Conservation (phyloP, 2,888 invertebrate genomes). For the Papilio protenor region DNA sequence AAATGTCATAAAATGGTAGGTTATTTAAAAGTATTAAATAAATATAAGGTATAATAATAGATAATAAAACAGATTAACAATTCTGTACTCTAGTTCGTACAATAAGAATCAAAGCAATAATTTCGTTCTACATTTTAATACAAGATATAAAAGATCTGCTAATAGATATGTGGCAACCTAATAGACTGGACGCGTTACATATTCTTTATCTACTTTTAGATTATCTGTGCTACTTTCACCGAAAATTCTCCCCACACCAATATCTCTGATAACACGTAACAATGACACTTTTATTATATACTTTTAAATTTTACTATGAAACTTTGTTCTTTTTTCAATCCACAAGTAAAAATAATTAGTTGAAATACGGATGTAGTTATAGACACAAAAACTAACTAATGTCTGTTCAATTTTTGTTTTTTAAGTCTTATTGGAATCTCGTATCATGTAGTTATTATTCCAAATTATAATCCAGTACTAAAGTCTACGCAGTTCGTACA, state of each 20-base stretch:
- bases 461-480: not conserved
- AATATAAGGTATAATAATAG: not conserved
- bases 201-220: conserved; percentile 20
- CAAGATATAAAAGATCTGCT: conserved; percentile 6
- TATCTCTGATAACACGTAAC: conserved; percentile 10
- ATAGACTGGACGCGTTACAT: conserved; percentile 1
- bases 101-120: not conserved
- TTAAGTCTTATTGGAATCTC: too few species aligned
- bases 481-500: not conserved
- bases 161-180: conserved; percentile 21
- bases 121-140: conserved; percentile 14
- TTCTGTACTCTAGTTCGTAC: not conserved
- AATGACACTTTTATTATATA: conserved; percentile 6
- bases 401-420: too few species aligned
- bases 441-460: too few species aligned
- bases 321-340: too few species aligned
- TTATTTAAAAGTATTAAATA: not conserved
- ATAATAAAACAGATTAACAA: not conserved
- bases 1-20: not conserved
- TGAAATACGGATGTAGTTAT: too few species aligned
- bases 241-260: conserved; percentile 13
- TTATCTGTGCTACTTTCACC: conserved; percentile 21
- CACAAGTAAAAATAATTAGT: too few species aligned
- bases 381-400: too few species aligned
- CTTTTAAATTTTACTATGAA: not conserved